Conservation (phyloP, 2,797 vertebrate species). For the Chaetophractus vellerosus region DNA sequence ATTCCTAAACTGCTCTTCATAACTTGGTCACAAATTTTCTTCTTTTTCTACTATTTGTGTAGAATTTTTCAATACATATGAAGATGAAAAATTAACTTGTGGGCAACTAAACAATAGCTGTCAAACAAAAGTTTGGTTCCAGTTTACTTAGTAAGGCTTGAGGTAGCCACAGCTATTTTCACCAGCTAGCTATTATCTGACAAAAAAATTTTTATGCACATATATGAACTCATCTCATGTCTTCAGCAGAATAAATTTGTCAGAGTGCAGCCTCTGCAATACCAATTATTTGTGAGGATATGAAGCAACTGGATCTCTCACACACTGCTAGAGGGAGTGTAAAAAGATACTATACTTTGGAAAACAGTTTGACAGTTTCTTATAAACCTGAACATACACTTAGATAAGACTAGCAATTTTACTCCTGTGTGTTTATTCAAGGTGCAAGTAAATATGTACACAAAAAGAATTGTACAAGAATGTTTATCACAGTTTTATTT, state of each 20-base stretch:
- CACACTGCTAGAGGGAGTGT: not conserved
- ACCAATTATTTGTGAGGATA: not conserved
- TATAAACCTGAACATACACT: slow-evolving; percentile 18
- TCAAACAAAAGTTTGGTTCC: not conserved
- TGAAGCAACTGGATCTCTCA: not conserved
- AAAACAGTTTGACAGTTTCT: not conserved
- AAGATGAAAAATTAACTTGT: not conserved
- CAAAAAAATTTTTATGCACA: not conserved
- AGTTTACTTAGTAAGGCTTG: slow-evolving; percentile 11
- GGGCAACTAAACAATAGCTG: not conserved
- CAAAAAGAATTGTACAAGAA: not conserved
- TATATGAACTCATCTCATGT: not conserved
- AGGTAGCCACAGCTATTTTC: not conserved
- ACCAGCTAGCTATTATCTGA: not conserved
- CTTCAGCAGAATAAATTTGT: not conserved
- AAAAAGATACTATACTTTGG: not conserved
- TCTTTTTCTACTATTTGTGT: slow-evolving; percentile 4
- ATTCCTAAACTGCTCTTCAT: not conserved
- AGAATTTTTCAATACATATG: not conserved
- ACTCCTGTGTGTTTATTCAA: not conserved
- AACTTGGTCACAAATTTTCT: not conserved
- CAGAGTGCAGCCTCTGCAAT: not conserved
- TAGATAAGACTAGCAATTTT: not conserved
- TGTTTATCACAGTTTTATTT: not conserved
- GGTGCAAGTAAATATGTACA: not conserved